These are phyloP conservation scores for Pachypanchax playfairii DNA, from an alignment of 2,113 vertebrate species.

Conservation along the genomic window DNA sequence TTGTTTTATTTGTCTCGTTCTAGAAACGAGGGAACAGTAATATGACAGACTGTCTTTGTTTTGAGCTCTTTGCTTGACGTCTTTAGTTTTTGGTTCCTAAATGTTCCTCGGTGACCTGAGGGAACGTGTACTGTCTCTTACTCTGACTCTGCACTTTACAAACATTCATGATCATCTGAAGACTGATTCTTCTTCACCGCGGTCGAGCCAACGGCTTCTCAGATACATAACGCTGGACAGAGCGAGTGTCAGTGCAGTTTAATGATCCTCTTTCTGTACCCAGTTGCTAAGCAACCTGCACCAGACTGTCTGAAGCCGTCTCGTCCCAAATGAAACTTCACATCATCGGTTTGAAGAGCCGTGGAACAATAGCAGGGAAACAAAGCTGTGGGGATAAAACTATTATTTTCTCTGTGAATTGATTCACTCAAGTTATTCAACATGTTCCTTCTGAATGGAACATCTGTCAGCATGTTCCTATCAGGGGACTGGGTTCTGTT, in stretches of 20 bases:
- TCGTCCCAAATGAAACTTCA: conserved; percentile 68
- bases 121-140: too few relatives aligned
- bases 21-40: too few relatives aligned
- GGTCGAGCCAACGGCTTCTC: conserved; percentile 60
- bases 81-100: not conserved
- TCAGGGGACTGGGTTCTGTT: conserved; percentile 2
- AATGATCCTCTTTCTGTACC: conserved; percentile 73
- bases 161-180: not conserved
- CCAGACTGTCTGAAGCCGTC: conserved; percentile 59
- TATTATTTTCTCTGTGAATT: not conserved
- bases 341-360: conserved; percentile 48
- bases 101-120: not conserved
- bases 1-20: too few relatives aligned
- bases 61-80: not conserved
- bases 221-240: conserved; percentile 51
- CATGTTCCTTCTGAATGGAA: not conserved
- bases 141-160: not conserved
- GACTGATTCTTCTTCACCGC: conserved; percentile 12
- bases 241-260: conserved; percentile 68
- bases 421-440: not conserved
- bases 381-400: conserved; percentile 9
- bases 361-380: conserved; percentile 38
- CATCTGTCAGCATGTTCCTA: not conserved
- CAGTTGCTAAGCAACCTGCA: conserved; percentile 81
- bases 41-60: not conserved